phyloP scores from a whole-genome alignment of 2,888 invertebrate genomes.

The Melanotus villosus region DNA sequence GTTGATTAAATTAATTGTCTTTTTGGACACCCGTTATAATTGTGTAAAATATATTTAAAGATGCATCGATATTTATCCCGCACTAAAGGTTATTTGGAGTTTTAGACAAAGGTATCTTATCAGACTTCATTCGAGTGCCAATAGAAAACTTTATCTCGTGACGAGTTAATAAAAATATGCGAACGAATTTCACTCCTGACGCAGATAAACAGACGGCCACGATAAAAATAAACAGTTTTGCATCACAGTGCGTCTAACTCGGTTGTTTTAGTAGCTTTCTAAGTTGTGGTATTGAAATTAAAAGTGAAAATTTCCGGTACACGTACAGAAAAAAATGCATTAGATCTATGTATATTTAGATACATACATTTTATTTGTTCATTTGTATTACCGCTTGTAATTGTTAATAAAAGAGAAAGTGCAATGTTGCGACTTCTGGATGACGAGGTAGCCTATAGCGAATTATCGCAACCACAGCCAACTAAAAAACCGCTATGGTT shows the following conservation, averaged over 20 bases:
- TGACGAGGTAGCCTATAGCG: slow-evolving; percentile 45
- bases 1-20: too few relatives aligned
- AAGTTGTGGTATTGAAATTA: background rate
- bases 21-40: too few relatives aligned
- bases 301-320: slow-evolving; percentile 17
- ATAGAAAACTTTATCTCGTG: background rate
- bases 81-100: too few relatives aligned
- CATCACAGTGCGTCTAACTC: slow-evolving; percentile 8
- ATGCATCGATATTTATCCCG: too few relatives aligned
- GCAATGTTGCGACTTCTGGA: slow-evolving; percentile 45
- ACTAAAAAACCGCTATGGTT: slow-evolving; percentile 25
- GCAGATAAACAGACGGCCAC: slow-evolving; percentile 2
- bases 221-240: slow-evolving; percentile 28
- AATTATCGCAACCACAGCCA: slow-evolving; percentile 41
- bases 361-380: background rate
- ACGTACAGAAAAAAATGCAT: background rate
- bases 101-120: background rate
- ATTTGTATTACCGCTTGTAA: background rate
- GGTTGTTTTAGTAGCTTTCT: background rate
- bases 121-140: background rate
- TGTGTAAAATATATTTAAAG: too few relatives aligned
- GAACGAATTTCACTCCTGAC: slow-evolving; percentile 2
- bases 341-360: background rate
- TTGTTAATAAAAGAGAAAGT: slow-evolving; percentile 40
- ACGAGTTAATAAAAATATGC: background rate